Evolutionary conservation across 92 coral and sea anemone species (phyloP), one percentile per base, ranked within the genome.

Genomic region (Heliopora coerulea): DNA sequence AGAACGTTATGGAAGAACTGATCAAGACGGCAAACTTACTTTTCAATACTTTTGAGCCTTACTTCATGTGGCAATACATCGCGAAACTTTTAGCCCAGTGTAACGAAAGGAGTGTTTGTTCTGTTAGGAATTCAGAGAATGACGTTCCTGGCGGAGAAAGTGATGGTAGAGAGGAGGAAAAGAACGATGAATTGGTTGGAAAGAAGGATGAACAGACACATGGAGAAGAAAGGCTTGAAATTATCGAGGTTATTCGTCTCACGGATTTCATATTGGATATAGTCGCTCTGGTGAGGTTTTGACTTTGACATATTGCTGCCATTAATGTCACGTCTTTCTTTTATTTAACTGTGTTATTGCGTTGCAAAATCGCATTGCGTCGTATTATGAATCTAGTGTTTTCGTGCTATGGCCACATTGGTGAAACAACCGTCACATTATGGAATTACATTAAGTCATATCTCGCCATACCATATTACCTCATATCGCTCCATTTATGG

Each of bases 21-120:
- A 84, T 90, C 11, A 93, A 90, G 60, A 90, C 96, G 11, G 98
- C 96, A 1, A 93, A 93, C 77, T 72, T 93, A 15, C 83, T 93
- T 12, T 93, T 93, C 78, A 90, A 93, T 61, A 90, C 93, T 1
- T 93, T 93, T 78, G 98, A 93, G 65, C 98, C 98, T 5, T 93
- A 89, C 50, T 93, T 93, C 42, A 89, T 93, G 98, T 93, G 98
- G 98, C 91, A 88, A 26, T 90, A 90, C 81, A 81, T 88, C 15
- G 89, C 96, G 27, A 88, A 90, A 79, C 80, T 93, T 54, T 65
- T 93, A 13, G 86, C 84, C 0, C 81, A 78, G 3, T 87, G 98
- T 50, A 75, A 69, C 29, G 59, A 70, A 29, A 74, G 50, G 49
- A 62, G 37, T 12, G 78, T 83, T 27, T 73, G 69, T 33, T 77